Percentiles rank a stretch among this genome's conserved stretches.
Conservation (phyloP, 2,888 invertebrate species). For the Cenopis cana region DNA sequence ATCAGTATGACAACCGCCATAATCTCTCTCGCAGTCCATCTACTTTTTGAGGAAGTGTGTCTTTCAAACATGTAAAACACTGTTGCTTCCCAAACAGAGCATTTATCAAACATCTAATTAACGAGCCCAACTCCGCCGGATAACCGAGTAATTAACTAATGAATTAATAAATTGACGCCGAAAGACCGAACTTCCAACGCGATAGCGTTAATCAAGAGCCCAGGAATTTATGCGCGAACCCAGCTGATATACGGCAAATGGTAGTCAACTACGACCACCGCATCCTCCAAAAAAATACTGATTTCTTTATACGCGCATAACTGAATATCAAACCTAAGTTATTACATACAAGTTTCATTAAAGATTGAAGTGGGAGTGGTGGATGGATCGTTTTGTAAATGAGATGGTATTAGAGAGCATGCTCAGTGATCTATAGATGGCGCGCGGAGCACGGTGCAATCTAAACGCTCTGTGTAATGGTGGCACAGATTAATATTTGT, state of each 20-base stretch:
- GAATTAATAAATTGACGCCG: constrained; percentile 78
- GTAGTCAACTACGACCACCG: constrained; percentile 60
- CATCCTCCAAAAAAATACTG: constrained; percentile 53
- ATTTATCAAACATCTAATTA: constrained; percentile 65
- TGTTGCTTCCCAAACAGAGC: not conserved
- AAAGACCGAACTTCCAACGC: constrained; percentile 63
- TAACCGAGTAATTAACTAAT: constrained; percentile 74
- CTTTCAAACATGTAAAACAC: not conserved
- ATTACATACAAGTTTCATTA: constrained; percentile 49
- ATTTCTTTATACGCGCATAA: constrained; percentile 50
- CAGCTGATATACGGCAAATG: constrained; percentile 65
- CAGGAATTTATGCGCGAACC: constrained; percentile 54
- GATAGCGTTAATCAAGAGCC: constrained; percentile 75
- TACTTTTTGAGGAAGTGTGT: not conserved
- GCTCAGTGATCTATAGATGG: constrained; percentile 77
- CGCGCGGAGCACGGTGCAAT: constrained; percentile 64
- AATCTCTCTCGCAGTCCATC: no score
- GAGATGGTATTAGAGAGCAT: constrained; percentile 72
- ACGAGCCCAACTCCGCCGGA: constrained; percentile 52
- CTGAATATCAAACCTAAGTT: constrained; percentile 48
- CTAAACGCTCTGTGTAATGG: constrained; percentile 63
- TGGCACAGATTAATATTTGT: constrained; percentile 56
- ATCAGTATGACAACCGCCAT: no score
- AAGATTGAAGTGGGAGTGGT: constrained; percentile 47
- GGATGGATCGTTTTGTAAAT: constrained; percentile 62